Base-by-base conservation (phyloP, 2,797 vertebrate species). In the Enteromius argenteus region DNA sequence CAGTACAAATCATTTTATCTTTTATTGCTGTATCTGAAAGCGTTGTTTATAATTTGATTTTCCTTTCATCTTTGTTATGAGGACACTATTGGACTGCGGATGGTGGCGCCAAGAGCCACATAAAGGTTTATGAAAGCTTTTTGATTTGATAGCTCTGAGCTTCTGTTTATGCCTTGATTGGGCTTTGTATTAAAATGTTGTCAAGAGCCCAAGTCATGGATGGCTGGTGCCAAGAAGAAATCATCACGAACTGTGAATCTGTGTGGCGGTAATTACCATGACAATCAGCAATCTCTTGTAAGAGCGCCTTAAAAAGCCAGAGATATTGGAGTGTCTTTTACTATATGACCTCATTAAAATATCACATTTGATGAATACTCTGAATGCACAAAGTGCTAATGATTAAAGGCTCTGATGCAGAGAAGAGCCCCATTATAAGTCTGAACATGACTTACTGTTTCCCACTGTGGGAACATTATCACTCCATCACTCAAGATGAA, bases 51-150 rank as follows among this genome's bases (percentile, higher is more conserved):
- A 60, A 86, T 86, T 84, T 27, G 62, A 79, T 86, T 79, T 64
- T 62, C 44, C 42, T 67, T 77, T 75, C 84, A 84, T 84, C 30
- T 88, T 80, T 68, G 37, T 87, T 85, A 66, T 72, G 72, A 32
- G 53, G 67, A 80, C 17, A 46, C 77, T 69, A 84, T 84, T 84
- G 78, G 78, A 72, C 73, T 80, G 72, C 2, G 60, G n/a, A 60
- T 75, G 76, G 69, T 4, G 5, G 62, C 46, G 42, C 39, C 30
- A 80, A 73, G 46, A 53, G 19, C 35, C 32, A 14, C 58, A 68
- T 58, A 37, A 72, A 58, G 51, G 51, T 67, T 77, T 37, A 39
- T 74, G 81, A 73, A 79, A 80, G 68, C 74, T 42, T 67, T 83
- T 75, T 81, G 42, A 77, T 84, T 84, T 81, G 68, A 86, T 84